Percentiles rank a stretch among this genome's conserved stretches.
These are phyloP conservation scores for Ptychadena robeensis DNA, from an alignment of 2,797 vertebrate genomes.

Conservation along the genomic window DNA sequence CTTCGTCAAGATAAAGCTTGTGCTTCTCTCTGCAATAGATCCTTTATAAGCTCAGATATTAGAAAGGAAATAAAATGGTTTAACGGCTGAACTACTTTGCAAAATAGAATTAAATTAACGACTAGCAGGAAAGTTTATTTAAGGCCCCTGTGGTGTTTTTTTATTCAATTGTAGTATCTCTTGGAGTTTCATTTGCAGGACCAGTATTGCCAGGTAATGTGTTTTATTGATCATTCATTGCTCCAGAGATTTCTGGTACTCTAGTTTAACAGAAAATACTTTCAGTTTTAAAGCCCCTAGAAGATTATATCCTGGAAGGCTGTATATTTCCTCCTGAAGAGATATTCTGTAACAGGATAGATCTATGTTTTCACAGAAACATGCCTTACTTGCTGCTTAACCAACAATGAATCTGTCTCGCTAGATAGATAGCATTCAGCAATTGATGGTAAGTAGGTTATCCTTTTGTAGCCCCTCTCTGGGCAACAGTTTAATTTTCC, in stretches of 20 bases:
- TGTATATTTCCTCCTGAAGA: conserved; percentile 1
- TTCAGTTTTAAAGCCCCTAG: conserved; percentile 5
- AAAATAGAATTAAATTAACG: conserved; percentile 37
- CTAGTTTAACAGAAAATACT: conserved; percentile 42
- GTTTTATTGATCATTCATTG: conserved; percentile 47
- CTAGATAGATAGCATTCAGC: not conserved
- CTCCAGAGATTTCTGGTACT: conserved; percentile 37
- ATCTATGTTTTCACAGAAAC: not conserved
- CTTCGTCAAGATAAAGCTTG: no score
- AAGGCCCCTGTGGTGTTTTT: conserved; percentile 25
- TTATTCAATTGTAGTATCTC: conserved; percentile 32
- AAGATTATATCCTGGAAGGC: conserved; percentile 16
- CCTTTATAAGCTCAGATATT: conserved; percentile 6
- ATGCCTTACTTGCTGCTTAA: not conserved
- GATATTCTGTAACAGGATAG: not conserved
- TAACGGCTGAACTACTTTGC: conserved; percentile 25
- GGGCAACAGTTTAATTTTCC: no score
- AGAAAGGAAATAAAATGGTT: conserved; percentile 22
- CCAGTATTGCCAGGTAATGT: conserved; percentile 43
- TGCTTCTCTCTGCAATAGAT: conserved; percentile 10
- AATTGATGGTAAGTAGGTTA: no score
- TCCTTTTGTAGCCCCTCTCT: no score
- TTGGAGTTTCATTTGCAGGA: conserved; percentile 22
- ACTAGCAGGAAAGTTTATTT: conserved; percentile 33
- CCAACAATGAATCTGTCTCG: not conserved